phyloP scores from a whole-genome alignment of 2,888 invertebrate genomes.

The Dastarcus helophoroides region DNA sequence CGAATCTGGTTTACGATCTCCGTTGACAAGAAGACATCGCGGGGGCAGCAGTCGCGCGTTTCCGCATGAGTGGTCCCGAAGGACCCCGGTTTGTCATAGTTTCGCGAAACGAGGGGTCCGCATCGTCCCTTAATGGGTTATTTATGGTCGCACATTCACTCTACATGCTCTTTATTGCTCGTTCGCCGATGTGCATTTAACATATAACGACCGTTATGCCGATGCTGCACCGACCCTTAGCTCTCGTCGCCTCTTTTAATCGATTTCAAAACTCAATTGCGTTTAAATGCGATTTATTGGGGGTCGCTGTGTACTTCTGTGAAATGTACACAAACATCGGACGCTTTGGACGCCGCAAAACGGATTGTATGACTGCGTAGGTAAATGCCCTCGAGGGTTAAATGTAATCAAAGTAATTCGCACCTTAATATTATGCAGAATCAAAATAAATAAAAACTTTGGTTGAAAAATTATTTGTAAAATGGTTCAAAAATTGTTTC shows the following conservation, averaged over 20 bases:
- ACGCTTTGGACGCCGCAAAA: too few species aligned
- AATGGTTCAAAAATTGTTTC: too few species aligned
- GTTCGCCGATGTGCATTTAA: conserved; percentile 2
- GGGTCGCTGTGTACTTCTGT: too few species aligned
- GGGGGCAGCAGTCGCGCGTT: conserved; percentile 1
- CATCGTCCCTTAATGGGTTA: conserved; percentile 1
- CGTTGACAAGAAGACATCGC: conserved; percentile 1
- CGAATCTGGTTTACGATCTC: conserved; percentile 1
- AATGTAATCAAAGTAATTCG: too few species aligned
- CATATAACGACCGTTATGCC: neutral
- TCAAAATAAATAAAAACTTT: too few species aligned
- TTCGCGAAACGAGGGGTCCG: conserved; percentile 1
- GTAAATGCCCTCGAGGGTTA: too few species aligned
- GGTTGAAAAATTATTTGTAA: too few species aligned
- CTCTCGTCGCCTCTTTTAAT: neutral
- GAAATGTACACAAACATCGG: too few species aligned
- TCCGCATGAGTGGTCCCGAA: conserved; percentile 2
- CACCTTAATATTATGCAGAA: too few species aligned
- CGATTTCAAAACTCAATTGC: conserved; percentile 1
- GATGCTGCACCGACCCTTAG: neutral
- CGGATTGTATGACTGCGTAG: too few species aligned
- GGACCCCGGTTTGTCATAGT: conserved; percentile 2
- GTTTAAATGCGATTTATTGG: neutral
- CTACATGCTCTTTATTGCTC: neutral
- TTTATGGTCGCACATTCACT: conserved; percentile 1